Percentiles rank a stretch among this genome's conserved stretches.
These are phyloP conservation scores for Melanotaenia duboulayi DNA, from an alignment of 2,113 vertebrate species.

Conservation along the genomic window DNA sequence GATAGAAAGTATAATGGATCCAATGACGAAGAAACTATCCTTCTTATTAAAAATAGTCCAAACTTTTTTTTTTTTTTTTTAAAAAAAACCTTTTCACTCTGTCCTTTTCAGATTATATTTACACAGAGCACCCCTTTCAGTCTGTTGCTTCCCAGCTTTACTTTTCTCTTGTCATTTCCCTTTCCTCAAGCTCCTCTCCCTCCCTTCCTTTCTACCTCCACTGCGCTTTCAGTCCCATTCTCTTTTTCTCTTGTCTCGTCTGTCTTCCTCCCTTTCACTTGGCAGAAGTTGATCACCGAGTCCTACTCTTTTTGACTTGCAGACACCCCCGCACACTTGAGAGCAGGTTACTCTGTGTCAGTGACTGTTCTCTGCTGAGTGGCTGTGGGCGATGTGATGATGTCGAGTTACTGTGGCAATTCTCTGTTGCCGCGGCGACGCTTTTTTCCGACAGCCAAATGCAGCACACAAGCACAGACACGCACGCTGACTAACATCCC, in stretches of 20 bases:
- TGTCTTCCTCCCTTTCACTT: constrained; percentile 24
- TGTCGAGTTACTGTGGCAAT: constrained; percentile 64
- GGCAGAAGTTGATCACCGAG: constrained; percentile 34
- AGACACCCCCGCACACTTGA: constrained; percentile 41
- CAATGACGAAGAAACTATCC: too few species aligned
- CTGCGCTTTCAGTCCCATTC: background rate
- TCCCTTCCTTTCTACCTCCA: background rate
- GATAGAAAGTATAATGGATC: background rate
- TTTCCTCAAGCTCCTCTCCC: background rate
- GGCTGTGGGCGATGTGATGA: constrained; percentile 67
- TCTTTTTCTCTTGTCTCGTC: constrained; percentile 6
- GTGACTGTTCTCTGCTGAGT: constrained; percentile 63
- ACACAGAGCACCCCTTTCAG: background rate
- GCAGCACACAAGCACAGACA: constrained; percentile 8
- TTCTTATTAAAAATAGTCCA: too few species aligned
- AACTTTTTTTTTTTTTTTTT: too few species aligned
- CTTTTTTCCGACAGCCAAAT: constrained; percentile 39
- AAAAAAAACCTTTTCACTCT: too few species aligned
- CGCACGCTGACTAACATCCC: constrained; percentile 20
- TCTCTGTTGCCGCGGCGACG: constrained; percentile 62
- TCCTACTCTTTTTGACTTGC: constrained; percentile 46
- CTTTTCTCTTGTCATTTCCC: background rate
- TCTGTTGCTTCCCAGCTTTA: background rate
- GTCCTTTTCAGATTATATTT: too few species aligned
- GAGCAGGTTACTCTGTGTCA: constrained; percentile 71